Conservation (phyloP, 2,113 vertebrate species). For the Platysternon megacephalum region DNA sequence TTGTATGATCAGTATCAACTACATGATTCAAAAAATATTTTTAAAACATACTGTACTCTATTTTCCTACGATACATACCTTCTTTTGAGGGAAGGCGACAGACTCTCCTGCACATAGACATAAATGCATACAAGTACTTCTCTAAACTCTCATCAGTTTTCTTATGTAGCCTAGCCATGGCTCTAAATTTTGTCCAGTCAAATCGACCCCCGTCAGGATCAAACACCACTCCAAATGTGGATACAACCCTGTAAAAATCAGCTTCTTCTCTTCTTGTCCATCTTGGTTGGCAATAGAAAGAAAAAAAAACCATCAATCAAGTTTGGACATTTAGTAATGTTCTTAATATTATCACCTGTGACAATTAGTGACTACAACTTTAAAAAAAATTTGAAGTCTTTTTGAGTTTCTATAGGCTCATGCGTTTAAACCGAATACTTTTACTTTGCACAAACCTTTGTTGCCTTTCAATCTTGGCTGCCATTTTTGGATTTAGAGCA, state of each 20-base stretch:
- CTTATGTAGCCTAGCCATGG: conserved; percentile 97
- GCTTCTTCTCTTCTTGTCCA: conserved; percentile 99
- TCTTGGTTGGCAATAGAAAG: conserved; percentile 70
- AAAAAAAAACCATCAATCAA: background rate
- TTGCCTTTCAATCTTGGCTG: conserved; percentile 96
- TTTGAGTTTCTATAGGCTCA: rapidly evolving
- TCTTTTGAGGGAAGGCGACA: conserved; percentile 95
- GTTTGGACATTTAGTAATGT: background rate
- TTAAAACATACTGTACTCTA: background rate
- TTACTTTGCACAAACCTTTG: conserved; percentile 84
- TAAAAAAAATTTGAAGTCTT: background rate
- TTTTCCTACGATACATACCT: conserved; percentile 67
- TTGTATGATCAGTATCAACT: background rate
- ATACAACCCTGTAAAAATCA: conserved; percentile 97
- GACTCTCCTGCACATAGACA: conserved; percentile 96
- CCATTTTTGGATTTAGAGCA: conserved; percentile 94
- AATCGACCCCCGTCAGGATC: conserved; percentile 92
- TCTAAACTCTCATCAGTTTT: conserved; percentile 97
- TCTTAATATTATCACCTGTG: background rate
- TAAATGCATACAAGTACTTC: conserved; percentile 96
- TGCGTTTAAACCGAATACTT: rapidly evolving
- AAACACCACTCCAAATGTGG: conserved; percentile 97
- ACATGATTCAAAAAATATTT: background rate
- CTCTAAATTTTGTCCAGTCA: conserved; percentile 98
- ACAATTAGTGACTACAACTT: background rate